Evolutionary conservation across 2,888 invertebrate genomes (phyloP).

Genomic region (Peribatodes rhomboidaria): DNA sequence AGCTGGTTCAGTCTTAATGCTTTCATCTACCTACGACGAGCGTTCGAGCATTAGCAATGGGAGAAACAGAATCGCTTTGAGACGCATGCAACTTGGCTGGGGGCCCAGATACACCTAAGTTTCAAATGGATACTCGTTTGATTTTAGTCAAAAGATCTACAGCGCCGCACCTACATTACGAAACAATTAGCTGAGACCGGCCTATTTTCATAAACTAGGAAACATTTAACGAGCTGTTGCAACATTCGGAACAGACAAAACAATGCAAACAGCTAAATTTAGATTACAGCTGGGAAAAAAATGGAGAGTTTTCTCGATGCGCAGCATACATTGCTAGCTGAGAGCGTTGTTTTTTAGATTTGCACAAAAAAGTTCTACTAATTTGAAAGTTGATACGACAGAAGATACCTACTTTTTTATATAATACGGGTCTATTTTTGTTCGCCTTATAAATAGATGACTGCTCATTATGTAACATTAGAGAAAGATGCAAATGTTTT

Average conservation of each 20-base stretch:
- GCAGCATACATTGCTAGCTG: conserved; percentile 50
- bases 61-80: too few relatives aligned
- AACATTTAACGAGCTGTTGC: conserved; percentile 76
- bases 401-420: too few relatives aligned
- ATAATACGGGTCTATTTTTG: too few relatives aligned
- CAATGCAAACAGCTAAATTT: conserved; percentile 75
- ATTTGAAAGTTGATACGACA: too few relatives aligned
- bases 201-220: conserved; percentile 76
- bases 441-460: too few relatives aligned
- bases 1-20: too few relatives aligned
- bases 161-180: conserved; percentile 54
- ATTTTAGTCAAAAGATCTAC: conserved; percentile 10
- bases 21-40: too few relatives aligned
- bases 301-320: conserved; percentile 43
- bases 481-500: too few relatives aligned
- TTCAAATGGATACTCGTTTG: neutral
- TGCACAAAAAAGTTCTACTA: neutral
- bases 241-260: conserved; percentile 78
- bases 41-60: too few relatives aligned
- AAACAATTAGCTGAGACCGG: conserved; percentile 69
- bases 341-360: neutral
- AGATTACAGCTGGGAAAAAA: conserved; percentile 60
- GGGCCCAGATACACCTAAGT: too few relatives aligned
- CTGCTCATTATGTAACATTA: too few relatives aligned
- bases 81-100: too few relatives aligned